Evolutionary conservation across 2,888 invertebrate species (phyloP).

Genomic region (Plagiodera versicolora): DNA sequence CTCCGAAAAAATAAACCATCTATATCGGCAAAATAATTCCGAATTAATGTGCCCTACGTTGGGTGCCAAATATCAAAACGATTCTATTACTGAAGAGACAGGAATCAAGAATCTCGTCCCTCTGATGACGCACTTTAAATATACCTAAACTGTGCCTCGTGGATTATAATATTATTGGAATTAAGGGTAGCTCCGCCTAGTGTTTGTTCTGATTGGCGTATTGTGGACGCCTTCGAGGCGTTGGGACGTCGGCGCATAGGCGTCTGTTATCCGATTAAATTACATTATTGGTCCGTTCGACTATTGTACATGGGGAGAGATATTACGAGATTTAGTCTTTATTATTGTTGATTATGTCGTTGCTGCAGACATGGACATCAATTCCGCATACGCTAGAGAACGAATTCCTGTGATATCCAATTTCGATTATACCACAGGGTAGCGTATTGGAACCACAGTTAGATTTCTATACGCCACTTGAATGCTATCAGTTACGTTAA

Average conservation of each 20-base stretch:
- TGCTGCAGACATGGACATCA: background rate
- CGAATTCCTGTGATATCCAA: no score
- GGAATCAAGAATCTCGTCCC: conserved; percentile 3
- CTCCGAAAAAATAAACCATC: no score
- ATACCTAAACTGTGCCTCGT: conserved; percentile 41
- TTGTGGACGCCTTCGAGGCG: conserved; percentile 49
- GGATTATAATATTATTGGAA: conserved; percentile 42
- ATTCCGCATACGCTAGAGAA: background rate
- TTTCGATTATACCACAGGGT: no score
- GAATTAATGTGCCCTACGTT: no score
- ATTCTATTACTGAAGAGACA: conserved; percentile 5
- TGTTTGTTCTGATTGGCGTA: conserved; percentile 48
- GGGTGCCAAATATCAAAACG: no score
- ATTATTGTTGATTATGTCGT: background rate
- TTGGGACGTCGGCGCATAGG: conserved; percentile 51
- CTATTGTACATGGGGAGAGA: conserved; percentile 6
- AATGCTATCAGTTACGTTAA: no score
- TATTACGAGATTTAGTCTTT: conserved; percentile 29
- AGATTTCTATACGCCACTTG: no score
- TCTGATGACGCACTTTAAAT: conserved; percentile 39
- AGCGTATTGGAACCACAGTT: no score
- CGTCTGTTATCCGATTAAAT: conserved; percentile 44
- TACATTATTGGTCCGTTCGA: conserved; percentile 44
- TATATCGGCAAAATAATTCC: no score
- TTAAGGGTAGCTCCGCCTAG: conserved; percentile 51